These are phyloP conservation scores for Cololabis saira DNA, from an alignment of 2,113 vertebrate species.

Conservation along the genomic window DNA sequence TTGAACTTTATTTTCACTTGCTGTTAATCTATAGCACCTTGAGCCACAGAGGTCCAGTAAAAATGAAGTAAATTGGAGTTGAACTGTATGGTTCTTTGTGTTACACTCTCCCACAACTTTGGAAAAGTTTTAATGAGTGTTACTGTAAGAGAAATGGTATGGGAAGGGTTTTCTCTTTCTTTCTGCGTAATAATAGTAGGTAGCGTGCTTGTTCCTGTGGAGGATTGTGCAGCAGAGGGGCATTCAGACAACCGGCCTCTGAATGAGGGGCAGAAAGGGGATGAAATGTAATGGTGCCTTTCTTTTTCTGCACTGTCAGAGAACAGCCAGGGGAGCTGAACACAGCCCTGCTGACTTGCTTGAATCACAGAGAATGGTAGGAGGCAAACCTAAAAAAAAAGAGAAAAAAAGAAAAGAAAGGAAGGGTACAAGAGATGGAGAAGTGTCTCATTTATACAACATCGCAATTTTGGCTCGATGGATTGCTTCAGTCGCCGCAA, in stretches of 20 bases:
- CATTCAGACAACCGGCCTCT: neutral
- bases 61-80: constrained; percentile 44
- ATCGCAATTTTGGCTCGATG: constrained; percentile 54
- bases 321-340: constrained; percentile 52
- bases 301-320: constrained; percentile 40
- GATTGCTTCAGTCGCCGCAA: constrained; percentile 48
- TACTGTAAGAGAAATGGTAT: constrained; percentile 17
- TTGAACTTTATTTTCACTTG: constrained; percentile 6
- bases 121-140: constrained; percentile 67
- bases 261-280: constrained; percentile 8
- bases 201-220: neutral
- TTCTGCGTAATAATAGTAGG: too few relatives aligned
- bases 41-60: constrained; percentile 12
- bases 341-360: constrained; percentile 49
- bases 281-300: constrained; percentile 17
- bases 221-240: constrained; percentile 19
- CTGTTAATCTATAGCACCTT: constrained; percentile 21
- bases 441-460: constrained; percentile 53
- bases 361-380: constrained; percentile 50
- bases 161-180: neutral
- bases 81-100: constrained; percentile 21
- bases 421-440: constrained; percentile 23
- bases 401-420: constrained; percentile 16
- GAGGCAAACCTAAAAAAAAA: constrained; percentile 17
- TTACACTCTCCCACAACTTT: constrained; percentile 33